Base-by-base conservation (phyloP, 2,797 vertebrate genomes). In the Enteromius paludinosus region DNA sequence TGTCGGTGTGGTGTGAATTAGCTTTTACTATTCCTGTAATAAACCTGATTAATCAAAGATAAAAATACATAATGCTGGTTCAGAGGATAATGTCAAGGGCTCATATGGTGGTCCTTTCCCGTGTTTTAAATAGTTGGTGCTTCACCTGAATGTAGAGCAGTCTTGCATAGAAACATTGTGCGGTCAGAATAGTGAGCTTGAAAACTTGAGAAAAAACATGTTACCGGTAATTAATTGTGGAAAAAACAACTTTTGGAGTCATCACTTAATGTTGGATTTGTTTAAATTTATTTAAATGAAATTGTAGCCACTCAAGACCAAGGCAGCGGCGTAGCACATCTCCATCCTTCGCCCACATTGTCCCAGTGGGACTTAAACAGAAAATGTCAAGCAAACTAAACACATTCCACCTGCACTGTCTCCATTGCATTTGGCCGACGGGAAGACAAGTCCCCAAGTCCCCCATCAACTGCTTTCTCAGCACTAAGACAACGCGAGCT, bases 341-440 rank as follows among this genome's bases (percentile, higher is more conserved):
- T 77, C 59, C 0, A 6, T 77, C 41, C 41, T 64, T 76, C 59
- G 8, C 35, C 64, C 47, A 56, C 64, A 18, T 15, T 56, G 52
- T 56, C 52, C 65, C 47, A 20, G 17, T n/a, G 33, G 35, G 65
- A 59, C 33, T 30, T 30, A n/a, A 25, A 69, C 64, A 54, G 77
- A 54, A 71, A 80, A 80, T 80, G 54, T 69, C 38, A 61, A 61
- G 25, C 25, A 47, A 69, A 35, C 23, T 30, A 56, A 79, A 81
- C 25, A 12, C 54, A 62, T 61, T 81, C 79, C 71, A 54, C 18
- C 71, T 82, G 69, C 45, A 66, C 56, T 72, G n/a, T 66, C 33
- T 75, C 25, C 45, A 17, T 41, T 66, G 30, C 15, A 64, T 35
- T 72, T 52, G 7, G 43, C 38, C 2, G 20, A 72, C 15, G 12